Evolutionary conservation across 30 jellyfish, hydroid and myxozoan species (phyloP), one percentile per base, ranked within the genome.

Genomic region (Pseudorhiza aurosa): DNA sequence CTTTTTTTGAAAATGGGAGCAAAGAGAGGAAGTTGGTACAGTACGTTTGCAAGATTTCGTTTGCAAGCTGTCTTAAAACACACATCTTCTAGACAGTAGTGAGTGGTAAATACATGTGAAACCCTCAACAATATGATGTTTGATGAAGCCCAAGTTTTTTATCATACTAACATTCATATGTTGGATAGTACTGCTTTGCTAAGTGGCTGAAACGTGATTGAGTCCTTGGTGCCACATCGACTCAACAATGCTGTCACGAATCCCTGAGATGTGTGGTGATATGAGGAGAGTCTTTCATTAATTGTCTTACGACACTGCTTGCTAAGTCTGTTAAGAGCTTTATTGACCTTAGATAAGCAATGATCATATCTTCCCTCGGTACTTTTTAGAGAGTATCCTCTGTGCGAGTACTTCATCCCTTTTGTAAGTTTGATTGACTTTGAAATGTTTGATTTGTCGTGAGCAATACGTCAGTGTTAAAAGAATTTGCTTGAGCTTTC

Each of bases 401-500:
- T 68, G 25, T 68, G 8, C 40, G 36, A 18, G 75, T 2, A 36
- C 58, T 15, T 49, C 86, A 56, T 35, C 63, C 65, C 39, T 45
- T n/a, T 73, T 51, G 74, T 51, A 35, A 50, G 44, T 29, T 25
- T 47, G 76, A 30, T 35, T 37, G 75, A 53, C 75, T 47, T 49
- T 30, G 72, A 56, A 32, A 67, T 49, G 77, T 60, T 56, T 65
- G 57, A 55, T 50, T 43, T 80, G 59, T 80, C 91, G 91, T 80
- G 91, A 62, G 84, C 78, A 64, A 78, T 63, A 78, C 55, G 59
- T 80, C 70, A 49, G 72, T 80, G 84, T 65, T 65, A 80, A 80
- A 50, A 64, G 91, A 80, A 58, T 80, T 50, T 77, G 6, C 77
- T 51, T 53, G 83, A 80, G 71, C 91, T 80, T 80, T 80, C 91